phyloP scores from a whole-genome alignment of 2,888 invertebrate species.

The Limnephilus marmoratus region DNA sequence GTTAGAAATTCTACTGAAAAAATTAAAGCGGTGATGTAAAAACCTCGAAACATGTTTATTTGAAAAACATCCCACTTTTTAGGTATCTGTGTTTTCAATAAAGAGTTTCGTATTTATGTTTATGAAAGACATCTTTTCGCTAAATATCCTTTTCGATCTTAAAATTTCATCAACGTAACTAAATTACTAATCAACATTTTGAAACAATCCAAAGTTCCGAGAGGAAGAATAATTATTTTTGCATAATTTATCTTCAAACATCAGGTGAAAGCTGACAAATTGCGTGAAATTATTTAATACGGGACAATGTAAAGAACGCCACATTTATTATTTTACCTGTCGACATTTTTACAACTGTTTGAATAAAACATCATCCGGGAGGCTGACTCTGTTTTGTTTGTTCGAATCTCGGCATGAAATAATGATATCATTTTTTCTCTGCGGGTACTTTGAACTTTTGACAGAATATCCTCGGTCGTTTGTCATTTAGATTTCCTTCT shows the following conservation, averaged over 20 bases:
- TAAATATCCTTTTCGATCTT: neutral
- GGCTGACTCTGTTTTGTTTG: neutral
- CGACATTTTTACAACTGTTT: neutral
- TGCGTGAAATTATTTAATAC: neutral
- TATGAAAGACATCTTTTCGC: neutral
- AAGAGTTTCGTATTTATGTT: neutral
- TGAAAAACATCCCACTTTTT: neutral
- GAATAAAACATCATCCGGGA: neutral
- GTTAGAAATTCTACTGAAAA: too few species aligned
- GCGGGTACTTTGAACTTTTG: neutral
- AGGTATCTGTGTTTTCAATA: neutral
- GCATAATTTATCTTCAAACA: neutral
- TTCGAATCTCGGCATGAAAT: neutral
- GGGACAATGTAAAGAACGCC: neutral
- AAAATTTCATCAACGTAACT: neutral
- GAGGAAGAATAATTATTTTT: neutral
- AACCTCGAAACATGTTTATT: too few species aligned
- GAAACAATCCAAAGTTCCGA: neutral
- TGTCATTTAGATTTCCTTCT: neutral
- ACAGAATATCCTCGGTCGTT: neutral
- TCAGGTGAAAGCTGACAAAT: neutral
- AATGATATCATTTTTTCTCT: constrained; percentile 2
- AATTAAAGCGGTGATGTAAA: too few species aligned
- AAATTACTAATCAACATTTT: neutral
- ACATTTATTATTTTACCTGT: neutral